Evolutionary conservation across 1,140 invertebrate species (phyloP), one percentile per base, ranked within the genome.

Genomic region (Rhagoletis pomonella): DNA sequence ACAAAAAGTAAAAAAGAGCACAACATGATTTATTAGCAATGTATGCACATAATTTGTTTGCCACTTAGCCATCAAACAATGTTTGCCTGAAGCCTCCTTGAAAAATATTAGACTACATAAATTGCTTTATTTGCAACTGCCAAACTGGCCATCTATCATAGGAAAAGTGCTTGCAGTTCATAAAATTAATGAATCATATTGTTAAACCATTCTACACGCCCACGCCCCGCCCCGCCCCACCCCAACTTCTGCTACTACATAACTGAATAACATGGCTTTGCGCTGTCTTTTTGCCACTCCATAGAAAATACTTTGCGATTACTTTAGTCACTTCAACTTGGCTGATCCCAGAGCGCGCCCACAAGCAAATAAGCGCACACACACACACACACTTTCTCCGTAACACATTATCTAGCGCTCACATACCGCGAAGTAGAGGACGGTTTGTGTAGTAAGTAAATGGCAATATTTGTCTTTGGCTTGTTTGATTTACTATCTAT

Each of bases 401-500:
- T n/a, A n/a, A 44, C 67, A n/a, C 42, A 29, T 65, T 29, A 3
- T 65, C 4, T 0, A 65, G 64, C 3, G 39, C 14, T 73, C 50
- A 9, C 50, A 55, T 9, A 55, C 50, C 50, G 12, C 60, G 17
- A 62, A 12, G 60, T 62, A 14, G 10, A 6, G 12, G 3, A 62
- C n/a, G n/a, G n/a, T n/a, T n/a, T n/a, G n/a, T n/a, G n/a, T n/a
- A n/a, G n/a, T 17, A 62, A 50, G 17, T 67, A 67, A 67, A 67
- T 67, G 47, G 73, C 47, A 81, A 81, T 81, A 81, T 81, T 81
- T 81, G 73, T 81, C 47, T 81, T 81, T 55, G 47, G 73, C 73
- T 81, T 81, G 73, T 81, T 81, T 81, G 73, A 81, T 81, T 81
- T 81, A 81, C 47, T 81, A 81, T 81, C 73, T 81, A 50, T 81